These are phyloP conservation scores for Harmothoe impar DNA, from an alignment of 2,888 invertebrate genomes.

Conservation along the genomic window DNA sequence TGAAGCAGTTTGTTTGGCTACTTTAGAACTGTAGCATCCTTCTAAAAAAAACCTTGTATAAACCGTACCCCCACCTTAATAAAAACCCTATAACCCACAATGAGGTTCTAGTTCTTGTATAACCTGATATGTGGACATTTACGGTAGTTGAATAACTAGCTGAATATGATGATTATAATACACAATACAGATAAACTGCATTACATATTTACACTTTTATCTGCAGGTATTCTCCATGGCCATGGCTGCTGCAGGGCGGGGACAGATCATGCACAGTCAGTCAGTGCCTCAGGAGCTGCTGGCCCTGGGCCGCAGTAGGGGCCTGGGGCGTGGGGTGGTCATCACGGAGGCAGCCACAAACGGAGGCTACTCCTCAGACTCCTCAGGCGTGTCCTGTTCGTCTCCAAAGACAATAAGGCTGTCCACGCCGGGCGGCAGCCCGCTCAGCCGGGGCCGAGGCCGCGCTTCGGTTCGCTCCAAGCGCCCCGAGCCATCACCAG, in stretches of 20 bases:
- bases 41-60: no score
- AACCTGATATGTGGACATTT: no score
- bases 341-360: background rate
- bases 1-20: no score
- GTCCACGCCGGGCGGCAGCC: background rate
- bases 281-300: background rate
- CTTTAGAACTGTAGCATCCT: no score
- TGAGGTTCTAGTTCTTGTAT: no score
- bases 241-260: background rate
- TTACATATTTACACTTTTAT: no score
- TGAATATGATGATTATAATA: no score
- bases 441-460: background rate
- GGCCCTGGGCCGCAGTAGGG: background rate
- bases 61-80: no score
- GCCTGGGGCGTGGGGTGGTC: background rate
- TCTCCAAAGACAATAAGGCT: background rate
- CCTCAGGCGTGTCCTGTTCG: background rate
- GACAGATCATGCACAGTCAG: background rate
- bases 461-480: background rate
- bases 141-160: no score
- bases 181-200: no score
- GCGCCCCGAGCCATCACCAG: background rate
- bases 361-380: background rate
- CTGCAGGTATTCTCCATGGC: background rate
- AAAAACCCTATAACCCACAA: no score